phyloP scores from a whole-genome alignment of 1,140 invertebrate species.

The Dreissena polymorpha region DNA sequence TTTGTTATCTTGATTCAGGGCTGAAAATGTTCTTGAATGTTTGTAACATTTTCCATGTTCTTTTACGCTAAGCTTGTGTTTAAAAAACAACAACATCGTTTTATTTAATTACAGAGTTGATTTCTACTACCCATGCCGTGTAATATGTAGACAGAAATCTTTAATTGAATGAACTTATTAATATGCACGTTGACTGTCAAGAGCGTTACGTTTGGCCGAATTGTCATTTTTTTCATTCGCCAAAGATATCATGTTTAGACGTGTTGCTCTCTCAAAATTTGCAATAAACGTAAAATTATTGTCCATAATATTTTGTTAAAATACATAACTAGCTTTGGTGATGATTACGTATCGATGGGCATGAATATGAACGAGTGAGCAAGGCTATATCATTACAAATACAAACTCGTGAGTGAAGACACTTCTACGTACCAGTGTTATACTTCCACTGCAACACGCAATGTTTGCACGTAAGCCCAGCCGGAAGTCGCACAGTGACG shows the following conservation, averaged over 20 bases:
- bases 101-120: too few species aligned
- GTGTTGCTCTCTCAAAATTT: too few species aligned
- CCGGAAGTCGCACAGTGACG: slow-evolving; percentile 82
- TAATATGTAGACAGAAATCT: too few species aligned
- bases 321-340: background rate
- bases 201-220: too few species aligned
- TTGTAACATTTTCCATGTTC: background rate
- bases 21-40: background rate
- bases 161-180: too few species aligned
- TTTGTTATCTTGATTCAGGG: too few species aligned
- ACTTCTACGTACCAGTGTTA: slow-evolving; percentile 85
- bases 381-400: background rate
- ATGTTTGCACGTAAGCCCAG: slow-evolving; percentile 90
- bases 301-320: background rate
- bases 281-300: too few species aligned
- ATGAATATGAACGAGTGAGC: background rate
- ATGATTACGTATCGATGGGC: background rate
- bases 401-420: background rate
- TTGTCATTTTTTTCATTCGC: too few species aligned
- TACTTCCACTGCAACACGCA: slow-evolving; percentile 96
- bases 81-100: background rate
- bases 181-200: too few species aligned
- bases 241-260: too few species aligned
- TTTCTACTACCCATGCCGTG: too few species aligned
- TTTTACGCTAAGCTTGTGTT: background rate